Evolutionary conservation across 1,140 invertebrate genomes (phyloP).

Genomic region (Hycleus cichorii): DNA sequence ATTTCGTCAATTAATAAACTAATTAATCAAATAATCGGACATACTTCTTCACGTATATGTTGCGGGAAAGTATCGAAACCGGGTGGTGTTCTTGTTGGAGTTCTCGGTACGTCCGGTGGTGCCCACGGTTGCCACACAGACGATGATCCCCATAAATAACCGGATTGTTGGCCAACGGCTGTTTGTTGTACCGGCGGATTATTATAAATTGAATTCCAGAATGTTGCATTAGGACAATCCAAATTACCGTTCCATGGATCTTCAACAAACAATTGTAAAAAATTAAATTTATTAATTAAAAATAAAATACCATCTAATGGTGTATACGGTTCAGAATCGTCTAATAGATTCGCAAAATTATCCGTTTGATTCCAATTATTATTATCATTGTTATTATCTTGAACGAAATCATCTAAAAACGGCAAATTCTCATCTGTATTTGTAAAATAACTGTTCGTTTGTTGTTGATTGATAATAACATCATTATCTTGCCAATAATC

Average conservation of each 20-base stretch:
- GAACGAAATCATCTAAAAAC: constrained; percentile 8
- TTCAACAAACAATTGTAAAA: constrained; percentile 8
- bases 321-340: not conserved
- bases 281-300: constrained; percentile 5
- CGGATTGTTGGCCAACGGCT: constrained; percentile 25
- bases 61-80: constrained; percentile 34
- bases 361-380: constrained; percentile 8
- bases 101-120: constrained; percentile 24
- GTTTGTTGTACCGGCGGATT: constrained; percentile 38
- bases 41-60: constrained; percentile 25
- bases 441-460: constrained; percentile 20
- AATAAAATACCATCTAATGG: constrained; percentile 9
- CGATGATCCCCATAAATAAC: constrained; percentile 37
- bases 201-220: not conserved
- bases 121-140: constrained; percentile 35
- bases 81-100: constrained; percentile 34
- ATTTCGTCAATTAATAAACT: not conserved
- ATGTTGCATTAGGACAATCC: constrained; percentile 3
- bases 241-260: constrained; percentile 25
- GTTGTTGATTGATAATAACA: constrained; percentile 1
- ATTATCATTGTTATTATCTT: constrained; percentile 1
- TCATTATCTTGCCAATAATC: constrained; percentile 21
- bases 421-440: not conserved
- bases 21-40: not conserved
- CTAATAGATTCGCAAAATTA: constrained; percentile 1